Base-by-base conservation (phyloP, 2,888 invertebrate genomes). In the Vanessa cardui region DNA sequence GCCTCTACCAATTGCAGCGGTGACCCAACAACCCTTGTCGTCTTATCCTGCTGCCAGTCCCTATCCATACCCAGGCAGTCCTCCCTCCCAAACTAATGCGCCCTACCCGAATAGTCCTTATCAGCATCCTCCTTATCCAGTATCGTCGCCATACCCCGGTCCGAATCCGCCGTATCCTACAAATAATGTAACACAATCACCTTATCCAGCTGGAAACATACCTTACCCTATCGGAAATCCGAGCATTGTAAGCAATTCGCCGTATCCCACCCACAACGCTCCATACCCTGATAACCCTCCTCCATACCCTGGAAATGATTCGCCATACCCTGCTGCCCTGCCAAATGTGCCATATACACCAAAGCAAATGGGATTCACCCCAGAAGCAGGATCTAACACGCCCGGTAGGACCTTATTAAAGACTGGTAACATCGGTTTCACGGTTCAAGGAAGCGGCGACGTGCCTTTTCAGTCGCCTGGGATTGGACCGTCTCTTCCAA, bases 381-480 rank as follows among this genome's bases (percentile, higher is more conserved):
- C n/a, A 4, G 16, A 21, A n/a, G 20, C 66, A 26, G 62, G 49
- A 6, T 31, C 39, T 0, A 39, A 39, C 12, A 12, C 12, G 39
- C 4, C 39, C 12, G 31, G 46, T 2, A 21, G 60, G 20, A 62
- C 65, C 4, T 70, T 67, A 2, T 58, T 83, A 45, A 84, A 78
- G 64, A 82, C 83, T 7, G 85, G 83, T 0, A 80, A 75, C 8
- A 16, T 80, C 2, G 86, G 85, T 0, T 86, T 85, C 46, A 71
- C 68, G 0, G 72, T 81, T 39, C 85, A 87, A 0, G 58, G 61
- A 20, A 61, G 80, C 12, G 60, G 86, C 50, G 20, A 39, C 12
- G 12, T 39, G 39, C 39, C 39, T 39, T 39, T 12, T 39, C 49
- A 8, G 9, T 85, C 88, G 0, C 74, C 76, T 0, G 78, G 78